Conservation (phyloP, 2,888 invertebrate species). For the Eueremaeus valkanovi region DNA sequence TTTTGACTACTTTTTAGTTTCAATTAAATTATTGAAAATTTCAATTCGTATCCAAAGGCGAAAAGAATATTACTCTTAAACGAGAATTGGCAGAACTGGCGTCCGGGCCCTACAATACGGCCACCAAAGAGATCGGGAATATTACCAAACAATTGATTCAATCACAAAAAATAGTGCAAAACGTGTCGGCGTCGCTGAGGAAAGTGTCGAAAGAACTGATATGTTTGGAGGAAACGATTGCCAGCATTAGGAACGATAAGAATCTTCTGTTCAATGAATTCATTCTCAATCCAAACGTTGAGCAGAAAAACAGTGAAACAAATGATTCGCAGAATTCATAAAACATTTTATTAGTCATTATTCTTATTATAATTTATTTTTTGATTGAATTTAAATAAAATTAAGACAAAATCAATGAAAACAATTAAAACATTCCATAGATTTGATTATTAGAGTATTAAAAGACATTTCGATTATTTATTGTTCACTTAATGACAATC, state of each 20-base stretch:
- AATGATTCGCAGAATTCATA: neutral
- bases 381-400: neutral
- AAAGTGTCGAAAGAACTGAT: constrained; percentile 34
- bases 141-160: constrained; percentile 38
- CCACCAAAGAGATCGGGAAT: constrained; percentile 37
- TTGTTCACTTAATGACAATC: neutral
- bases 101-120: constrained; percentile 34
- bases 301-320: neutral
- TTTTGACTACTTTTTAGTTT: neutral
- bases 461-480: too few species aligned
- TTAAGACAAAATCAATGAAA: neutral
- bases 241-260: constrained; percentile 7
- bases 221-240: neutral
- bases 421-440: too few species aligned
- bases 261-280: constrained; percentile 19
- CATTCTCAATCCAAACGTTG: neutral
- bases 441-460: too few species aligned
- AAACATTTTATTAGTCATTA: neutral
- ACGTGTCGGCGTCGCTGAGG: constrained; percentile 29
- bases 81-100: constrained; percentile 19
- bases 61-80: constrained; percentile 33
- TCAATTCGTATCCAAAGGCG: neutral
- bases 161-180: constrained; percentile 39
- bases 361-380: too few species aligned
- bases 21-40: too few species aligned